A percentile compares a stretch with the other conserved stretches of the same genome.
These are phyloP conservation scores for Bolinopsis microptera DNA, from an alignment of 37 sponge, comb jelly and placozoan genomes.

Conservation along the genomic window DNA sequence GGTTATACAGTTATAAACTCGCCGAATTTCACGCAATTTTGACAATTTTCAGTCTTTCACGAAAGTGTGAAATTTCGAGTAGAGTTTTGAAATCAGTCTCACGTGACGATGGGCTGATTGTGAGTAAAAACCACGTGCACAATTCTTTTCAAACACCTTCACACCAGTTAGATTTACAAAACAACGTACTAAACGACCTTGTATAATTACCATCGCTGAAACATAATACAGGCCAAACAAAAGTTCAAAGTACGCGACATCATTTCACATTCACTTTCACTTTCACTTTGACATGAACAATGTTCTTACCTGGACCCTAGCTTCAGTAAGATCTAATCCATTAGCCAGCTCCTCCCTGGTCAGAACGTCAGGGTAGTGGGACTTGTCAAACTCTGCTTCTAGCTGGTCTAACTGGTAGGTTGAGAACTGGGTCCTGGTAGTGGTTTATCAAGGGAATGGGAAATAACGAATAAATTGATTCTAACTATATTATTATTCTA, in stretches of 20 bases:
- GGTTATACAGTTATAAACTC: background rate
- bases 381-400: slow-evolving; percentile 61
- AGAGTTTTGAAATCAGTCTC: background rate
- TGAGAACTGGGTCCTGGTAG: slow-evolving; percentile 60
- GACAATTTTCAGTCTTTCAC: background rate
- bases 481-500: background rate
- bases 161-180: no score
- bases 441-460: no score
- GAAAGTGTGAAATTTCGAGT: background rate
- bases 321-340: slow-evolving; percentile 57
- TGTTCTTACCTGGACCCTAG: slow-evolving; percentile 66
- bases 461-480: background rate
- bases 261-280: no score
- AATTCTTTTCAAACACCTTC: no score
- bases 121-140: no score
- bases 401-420: slow-evolving; percentile 55
- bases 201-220: no score
- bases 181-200: no score
- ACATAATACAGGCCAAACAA: no score
- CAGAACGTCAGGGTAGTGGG: slow-evolving; percentile 53
- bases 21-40: background rate
- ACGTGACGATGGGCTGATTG: no score
- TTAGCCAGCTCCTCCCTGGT: slow-evolving; percentile 64
- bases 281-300: no score
- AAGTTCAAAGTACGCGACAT: no score